These are phyloP conservation scores for Bombus cullumanus DNA, from an alignment of 1,140 invertebrate genomes.

Conservation along the genomic window DNA sequence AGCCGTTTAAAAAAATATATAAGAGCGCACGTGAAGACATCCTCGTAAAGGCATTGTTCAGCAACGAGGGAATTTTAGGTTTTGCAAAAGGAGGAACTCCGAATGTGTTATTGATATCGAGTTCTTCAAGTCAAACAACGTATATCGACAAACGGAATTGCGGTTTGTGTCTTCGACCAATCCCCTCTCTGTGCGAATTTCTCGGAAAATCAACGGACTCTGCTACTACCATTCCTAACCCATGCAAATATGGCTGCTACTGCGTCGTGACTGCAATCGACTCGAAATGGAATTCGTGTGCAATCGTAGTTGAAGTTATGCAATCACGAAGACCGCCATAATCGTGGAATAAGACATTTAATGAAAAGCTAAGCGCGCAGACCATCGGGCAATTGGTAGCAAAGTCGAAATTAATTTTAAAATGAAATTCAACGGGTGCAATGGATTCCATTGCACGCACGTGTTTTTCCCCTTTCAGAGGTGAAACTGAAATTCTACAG, in stretches of 20 bases:
- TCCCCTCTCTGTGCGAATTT: conserved; percentile 56
- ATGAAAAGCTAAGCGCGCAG: conserved; percentile 51
- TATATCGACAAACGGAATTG: conserved; percentile 55
- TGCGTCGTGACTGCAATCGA: conserved; percentile 65
- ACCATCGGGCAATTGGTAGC: conserved; percentile 48
- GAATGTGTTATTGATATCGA: conserved; percentile 58
- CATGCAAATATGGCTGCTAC: conserved; percentile 73
- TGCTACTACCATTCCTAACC: conserved; percentile 61
- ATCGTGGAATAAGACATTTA: conserved; percentile 64
- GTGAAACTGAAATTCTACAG: not conserved
- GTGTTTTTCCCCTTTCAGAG: conserved; percentile 10
- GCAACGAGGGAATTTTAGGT: not conserved
- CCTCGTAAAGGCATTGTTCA: not conserved
- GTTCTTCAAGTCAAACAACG: conserved; percentile 65
- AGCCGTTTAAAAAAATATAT: not conserved
- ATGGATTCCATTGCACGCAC: conserved; percentile 32
- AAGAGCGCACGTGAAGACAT: too few species aligned
- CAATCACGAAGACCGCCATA: conserved; percentile 57
- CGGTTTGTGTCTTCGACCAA: conserved; percentile 61
- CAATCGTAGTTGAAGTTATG: conserved; percentile 69
- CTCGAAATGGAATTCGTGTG: conserved; percentile 68
- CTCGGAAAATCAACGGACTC: conserved; percentile 68
- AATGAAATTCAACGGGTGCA: conserved; percentile 39
- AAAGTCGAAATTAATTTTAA: conserved; percentile 56
- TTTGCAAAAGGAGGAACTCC: not conserved